These are phyloP conservation scores for Aspiorhynchus laticeps DNA, from an alignment of 2,113 vertebrate genomes.

Conservation along the genomic window DNA sequence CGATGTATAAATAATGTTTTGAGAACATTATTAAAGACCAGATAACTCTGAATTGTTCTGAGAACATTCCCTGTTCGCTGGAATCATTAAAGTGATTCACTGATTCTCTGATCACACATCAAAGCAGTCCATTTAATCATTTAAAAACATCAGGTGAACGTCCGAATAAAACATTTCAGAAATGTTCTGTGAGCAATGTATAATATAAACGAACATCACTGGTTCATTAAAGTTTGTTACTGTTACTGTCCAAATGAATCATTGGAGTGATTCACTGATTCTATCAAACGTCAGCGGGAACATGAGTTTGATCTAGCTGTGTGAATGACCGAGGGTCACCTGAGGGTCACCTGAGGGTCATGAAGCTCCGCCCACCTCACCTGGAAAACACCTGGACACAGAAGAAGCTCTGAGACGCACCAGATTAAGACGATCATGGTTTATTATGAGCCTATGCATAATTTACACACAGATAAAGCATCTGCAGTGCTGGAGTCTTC, in stretches of 20 bases:
- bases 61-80: too few species aligned
- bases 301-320: too few species aligned
- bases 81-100: background rate
- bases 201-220: too few species aligned
- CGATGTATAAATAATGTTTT: too few species aligned
- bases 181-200: too few species aligned
- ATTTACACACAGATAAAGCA: background rate
- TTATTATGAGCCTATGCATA: slow-evolving; percentile 2
- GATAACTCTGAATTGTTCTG: too few species aligned
- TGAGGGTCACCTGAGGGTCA: background rate
- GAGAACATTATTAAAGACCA: too few species aligned
- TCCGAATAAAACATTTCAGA: too few species aligned
- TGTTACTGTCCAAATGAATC: background rate
- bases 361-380: background rate
- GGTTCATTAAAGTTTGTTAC: too few species aligned
- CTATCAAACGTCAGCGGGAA: too few species aligned
- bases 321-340: background rate
- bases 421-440: background rate
- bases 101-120: background rate
- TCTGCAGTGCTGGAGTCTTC: background rate
- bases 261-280: background rate
- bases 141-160: too few species aligned
- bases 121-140: too few species aligned
- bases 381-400: background rate
- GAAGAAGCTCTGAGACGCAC: background rate